Base-by-base conservation (phyloP, 2,113 vertebrate genomes). In the Hydrolagus affinis region DNA sequence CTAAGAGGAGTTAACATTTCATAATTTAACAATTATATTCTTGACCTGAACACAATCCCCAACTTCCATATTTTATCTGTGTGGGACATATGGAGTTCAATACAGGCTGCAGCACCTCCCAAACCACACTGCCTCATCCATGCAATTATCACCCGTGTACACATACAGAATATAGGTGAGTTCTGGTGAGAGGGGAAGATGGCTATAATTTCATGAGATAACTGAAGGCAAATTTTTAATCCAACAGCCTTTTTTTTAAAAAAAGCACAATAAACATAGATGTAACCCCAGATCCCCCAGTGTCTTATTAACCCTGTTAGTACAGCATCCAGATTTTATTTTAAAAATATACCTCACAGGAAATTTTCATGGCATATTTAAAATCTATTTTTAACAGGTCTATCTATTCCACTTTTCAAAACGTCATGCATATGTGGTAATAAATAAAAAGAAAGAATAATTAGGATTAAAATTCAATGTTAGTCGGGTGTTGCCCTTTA, bases 391-490 rank as follows among this genome's bases (percentile, higher is more conserved):
- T 83, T 23, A 83, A 66, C 77, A 83, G 66, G 17, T 66, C 14
- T 64, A 83, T 66, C 14, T 64, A 83, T 83, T 21, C n/a, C 12
- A 28, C 60, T 64, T 28, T 74, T 74, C 66, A 28, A 83, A 83
- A 19, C 30, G 77, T 78, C 76, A 78, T 83, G 77, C 60, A 66
- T 80, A 19, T 32, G 25, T 80, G 17, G 66, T 83, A 66, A 56
- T 74, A 32, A 74, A 74, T 15, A 74, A 74, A 44, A 44, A 44
- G 2, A 44, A 56, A 32, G 30, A 83, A 66, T 83, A 83, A 66
- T 62, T 77, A 8, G 57, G 76, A 6, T 83, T 83, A 83, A 66
- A 66, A 62, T 83, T 66, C 60, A 19, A 8, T 28, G n/a, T 62
- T 62, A 17, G 59, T 25, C 8, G 7, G 15, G 3, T 0, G 44